Evolutionary conservation across 1,140 invertebrate species (phyloP).

Genomic region (Procambarus clarkii): DNA sequence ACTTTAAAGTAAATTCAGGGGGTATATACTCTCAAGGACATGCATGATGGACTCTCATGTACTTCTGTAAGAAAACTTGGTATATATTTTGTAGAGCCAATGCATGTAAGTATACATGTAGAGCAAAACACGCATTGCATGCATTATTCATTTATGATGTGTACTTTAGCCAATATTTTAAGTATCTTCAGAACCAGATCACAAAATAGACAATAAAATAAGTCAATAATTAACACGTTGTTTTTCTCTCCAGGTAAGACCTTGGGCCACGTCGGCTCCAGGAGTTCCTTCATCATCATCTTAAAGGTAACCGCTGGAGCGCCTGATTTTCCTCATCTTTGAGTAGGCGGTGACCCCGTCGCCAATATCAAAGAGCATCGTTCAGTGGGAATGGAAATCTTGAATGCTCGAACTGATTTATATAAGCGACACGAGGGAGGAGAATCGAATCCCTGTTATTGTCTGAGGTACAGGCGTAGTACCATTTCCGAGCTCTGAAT

Average conservation of each 20-base stretch:
- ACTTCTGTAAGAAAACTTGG: no score
- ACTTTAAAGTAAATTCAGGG: no score
- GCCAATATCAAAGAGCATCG: neutral
- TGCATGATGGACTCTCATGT: no score
- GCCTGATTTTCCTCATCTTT: slow-evolving; percentile 3
- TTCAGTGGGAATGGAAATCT: neutral
- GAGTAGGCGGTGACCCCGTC: neutral
- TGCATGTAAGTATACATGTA: no score
- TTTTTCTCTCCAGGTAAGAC: slow-evolving; percentile 4
- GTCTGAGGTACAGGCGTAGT: slow-evolving; percentile 14
- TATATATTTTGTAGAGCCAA: no score
- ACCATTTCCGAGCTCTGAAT: slow-evolving; percentile 10
- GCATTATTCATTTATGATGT: no score
- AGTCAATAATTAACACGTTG: neutral
- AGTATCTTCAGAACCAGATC: no score
- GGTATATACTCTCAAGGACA: no score
- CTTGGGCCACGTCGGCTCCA: neutral
- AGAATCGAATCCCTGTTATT: slow-evolving; percentile 32
- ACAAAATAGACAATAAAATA: no score
- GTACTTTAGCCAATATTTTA: no score
- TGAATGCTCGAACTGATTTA: neutral
- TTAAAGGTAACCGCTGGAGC: slow-evolving; percentile 12
- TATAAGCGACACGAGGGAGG: slow-evolving; percentile 7
- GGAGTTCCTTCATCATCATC: neutral
- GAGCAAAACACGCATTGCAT: no score